Base-by-base conservation (phyloP, 2,113 vertebrate species). In the Arenaria interpres region DNA sequence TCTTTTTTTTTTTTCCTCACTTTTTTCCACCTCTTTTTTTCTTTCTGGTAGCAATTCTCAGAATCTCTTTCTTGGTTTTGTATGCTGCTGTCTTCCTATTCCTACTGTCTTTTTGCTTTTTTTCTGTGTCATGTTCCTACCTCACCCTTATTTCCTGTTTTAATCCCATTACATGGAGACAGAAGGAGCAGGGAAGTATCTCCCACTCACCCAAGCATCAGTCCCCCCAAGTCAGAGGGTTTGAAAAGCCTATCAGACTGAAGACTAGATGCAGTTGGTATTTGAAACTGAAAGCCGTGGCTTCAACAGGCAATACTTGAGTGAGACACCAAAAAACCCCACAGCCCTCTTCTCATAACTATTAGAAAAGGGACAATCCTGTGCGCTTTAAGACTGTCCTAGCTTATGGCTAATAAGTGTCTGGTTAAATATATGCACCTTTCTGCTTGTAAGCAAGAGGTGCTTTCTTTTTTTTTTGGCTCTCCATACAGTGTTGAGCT, bases 141-240 rank as follows among this genome's bases (percentile, higher is more conserved):
- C 45, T 91, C 51, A 56, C 32, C 66, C 48, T 39, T 94, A 35
- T 73, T 67, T 93, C 57, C 25, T 91, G 15, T 87, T 85, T 90
- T 85, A 91, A 62, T 93, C 67, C 53, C 60, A 27, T 72, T 67
- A 64, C 27, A 21, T 32, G 27, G 39, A 64, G 63, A 43, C 63
- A 30, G 28, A 64, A 64, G 63, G 19, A 30, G 39, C 39, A 22
- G 39, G 16, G 39, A 43, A 43, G 18, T 64, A 24, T 64, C 33
- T 91, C 33, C n/a, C 57, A 84, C 81, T 60, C 68, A 88, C 69
- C 18, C 56, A 76, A 50, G 63, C 63, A 69, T 80, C 72, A 82
- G 43, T 90, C 69, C 60, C 30, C 35, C 10, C 25, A 48, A 33
- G 66, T 81, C 60, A 28, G 0, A 41, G 56, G 51, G 53, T 85